Percentiles rank a stretch among this genome's conserved stretches.
phyloP scores from a whole-genome alignment of 2,888 invertebrate genomes.

The Scrobipalpa atriplicella region DNA sequence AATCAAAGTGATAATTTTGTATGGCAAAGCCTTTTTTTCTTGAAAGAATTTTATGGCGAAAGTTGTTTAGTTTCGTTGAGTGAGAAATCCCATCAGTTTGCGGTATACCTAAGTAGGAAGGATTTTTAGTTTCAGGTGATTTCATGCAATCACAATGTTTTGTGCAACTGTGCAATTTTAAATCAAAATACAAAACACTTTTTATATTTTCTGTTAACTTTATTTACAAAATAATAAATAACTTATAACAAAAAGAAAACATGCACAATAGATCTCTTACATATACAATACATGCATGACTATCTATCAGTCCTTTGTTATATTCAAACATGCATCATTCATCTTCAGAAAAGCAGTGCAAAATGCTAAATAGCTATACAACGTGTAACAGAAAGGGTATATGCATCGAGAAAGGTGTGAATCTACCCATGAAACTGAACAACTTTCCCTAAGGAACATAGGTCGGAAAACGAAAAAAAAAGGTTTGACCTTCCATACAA shows the following conservation, averaged over 20 bases:
- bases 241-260: constrained; percentile 10
- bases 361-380: background rate
- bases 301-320: constrained; percentile 4
- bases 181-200: background rate
- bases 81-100: too few relatives aligned
- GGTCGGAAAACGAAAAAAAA: too few relatives aligned
- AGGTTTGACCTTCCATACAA: too few relatives aligned
- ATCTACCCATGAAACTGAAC: too few relatives aligned
- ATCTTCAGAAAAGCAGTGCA: background rate
- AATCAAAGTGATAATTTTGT: too few relatives aligned
- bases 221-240: constrained; percentile 21
- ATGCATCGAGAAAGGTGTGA: too few relatives aligned
- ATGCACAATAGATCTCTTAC: constrained; percentile 11
- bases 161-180: too few relatives aligned
- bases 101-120: too few relatives aligned
- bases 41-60: too few relatives aligned
- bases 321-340: background rate
- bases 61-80: too few relatives aligned
- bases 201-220: background rate
- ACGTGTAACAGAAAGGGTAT: too few relatives aligned
- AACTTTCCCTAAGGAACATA: background rate
- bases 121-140: background rate
- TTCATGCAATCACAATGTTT: background rate
- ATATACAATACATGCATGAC: constrained; percentile 11
- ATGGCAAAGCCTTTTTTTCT: too few relatives aligned